These are phyloP conservation scores for Hypothenemus hampei DNA, from an alignment of 1,140 invertebrate species.

Conservation along the genomic window DNA sequence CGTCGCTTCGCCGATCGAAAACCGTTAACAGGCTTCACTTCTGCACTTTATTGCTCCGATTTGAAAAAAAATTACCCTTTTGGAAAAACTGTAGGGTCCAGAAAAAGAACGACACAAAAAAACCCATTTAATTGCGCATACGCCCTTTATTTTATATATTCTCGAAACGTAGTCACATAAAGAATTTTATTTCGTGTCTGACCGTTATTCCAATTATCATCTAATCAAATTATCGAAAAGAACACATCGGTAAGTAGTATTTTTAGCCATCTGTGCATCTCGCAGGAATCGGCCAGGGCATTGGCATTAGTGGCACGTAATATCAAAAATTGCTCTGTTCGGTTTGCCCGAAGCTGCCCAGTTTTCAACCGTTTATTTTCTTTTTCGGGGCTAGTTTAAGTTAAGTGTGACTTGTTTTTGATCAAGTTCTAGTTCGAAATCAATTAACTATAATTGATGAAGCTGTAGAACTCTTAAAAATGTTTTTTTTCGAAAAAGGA, in stretches of 20 bases:
- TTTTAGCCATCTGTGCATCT: conserved; percentile 11
- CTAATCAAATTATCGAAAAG: conserved; percentile 8
- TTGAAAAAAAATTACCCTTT: background rate
- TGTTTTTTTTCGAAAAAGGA: too few relatives aligned
- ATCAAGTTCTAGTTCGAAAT: conserved; percentile 13
- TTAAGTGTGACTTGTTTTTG: conserved; percentile 21
- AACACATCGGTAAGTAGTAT: conserved; percentile 8
- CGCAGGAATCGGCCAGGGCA: conserved; percentile 1
- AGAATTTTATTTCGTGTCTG: background rate
- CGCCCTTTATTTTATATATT: too few relatives aligned
- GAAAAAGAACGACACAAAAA: background rate
- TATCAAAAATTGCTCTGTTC: conserved; percentile 16
- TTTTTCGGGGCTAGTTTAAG: conserved; percentile 6
- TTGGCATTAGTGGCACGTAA: conserved; percentile 16
- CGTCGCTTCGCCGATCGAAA: conserved; percentile 11
- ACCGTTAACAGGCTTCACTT: conserved; percentile 20
- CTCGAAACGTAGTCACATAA: too few relatives aligned
- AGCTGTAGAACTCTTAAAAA: background rate
- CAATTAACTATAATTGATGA: conserved; percentile 7
- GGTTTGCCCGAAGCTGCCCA: conserved; percentile 11
- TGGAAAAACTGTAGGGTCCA: background rate
- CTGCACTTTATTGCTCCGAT: conserved; percentile 19
- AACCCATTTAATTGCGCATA: too few relatives aligned
- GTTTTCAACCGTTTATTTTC: conserved; percentile 1
- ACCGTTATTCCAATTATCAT: conserved; percentile 1